Evolutionary conservation across 1,140 invertebrate species (phyloP), one percentile per base, ranked within the genome.

Genomic region (Marisa cornuarietis): DNA sequence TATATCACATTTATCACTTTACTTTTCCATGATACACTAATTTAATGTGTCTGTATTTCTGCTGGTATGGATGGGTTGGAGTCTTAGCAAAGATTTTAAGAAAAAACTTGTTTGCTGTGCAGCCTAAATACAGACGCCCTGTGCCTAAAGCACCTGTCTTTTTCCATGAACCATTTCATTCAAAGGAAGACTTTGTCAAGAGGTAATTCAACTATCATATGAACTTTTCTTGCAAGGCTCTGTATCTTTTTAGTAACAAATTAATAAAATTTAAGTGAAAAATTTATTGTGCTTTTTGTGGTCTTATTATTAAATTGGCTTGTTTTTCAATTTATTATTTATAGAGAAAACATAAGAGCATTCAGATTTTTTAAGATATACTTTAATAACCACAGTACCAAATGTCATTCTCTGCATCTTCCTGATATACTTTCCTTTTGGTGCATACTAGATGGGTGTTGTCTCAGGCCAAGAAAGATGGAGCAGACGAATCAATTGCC

Each of bases 381-480:
- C 74, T 78, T 79, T 69, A 68, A 7, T 61, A 71, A 31, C 16
- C 4, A n/a, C 10, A 54, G 26, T 71, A 20, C 13, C 49, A n/a
- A 20, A 11, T 76, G 77, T 11, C 65, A 11, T 79, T 52, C 69
- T 68, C 71, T 18, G 71, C 13, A 16, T 73, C 79, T 71, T 78
- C 61, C 61, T 71, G 18, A 65, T 81, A 78, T 76, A 49, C n/a
- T 49, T 31, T 26, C 51, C 24, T 68, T 26, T 49, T 65, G 11
- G 6, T 79, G 79, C 66, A 62, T 79, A 89, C 13, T 76, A 92
- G 90, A 80, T 99, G 98, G 98, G 91, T 96, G 0, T 92, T 94
- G 81, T 99, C 98, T 0, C 93, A 96, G 90, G 96, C 98, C 0
- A 98, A 97, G 90, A 99, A 99, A 91, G 96, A 98, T 82, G 96